Evolutionary conservation across 2,888 invertebrate species (phyloP).

Genomic region (Xylota sylvarum): DNA sequence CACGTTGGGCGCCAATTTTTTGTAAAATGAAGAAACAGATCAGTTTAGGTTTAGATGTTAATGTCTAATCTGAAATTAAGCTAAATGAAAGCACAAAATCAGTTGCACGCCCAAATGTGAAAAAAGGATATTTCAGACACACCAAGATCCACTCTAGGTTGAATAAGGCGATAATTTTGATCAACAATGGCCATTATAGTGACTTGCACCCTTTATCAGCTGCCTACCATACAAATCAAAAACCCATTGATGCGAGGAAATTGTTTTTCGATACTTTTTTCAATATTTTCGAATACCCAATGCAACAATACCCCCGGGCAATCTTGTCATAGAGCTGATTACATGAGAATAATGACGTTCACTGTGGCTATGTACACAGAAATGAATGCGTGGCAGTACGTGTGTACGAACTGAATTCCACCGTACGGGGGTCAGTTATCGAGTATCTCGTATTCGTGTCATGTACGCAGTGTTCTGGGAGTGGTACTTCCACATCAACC

Average conservation of each 20-base stretch:
- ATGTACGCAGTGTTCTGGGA: conserved; percentile 48
- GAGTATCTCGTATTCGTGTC: conserved; percentile 67
- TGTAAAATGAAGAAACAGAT: too few species aligned
- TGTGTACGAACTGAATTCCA: conserved; percentile 24
- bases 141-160: too few species aligned
- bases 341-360: conserved; percentile 68
- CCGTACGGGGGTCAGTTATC: conserved; percentile 72
- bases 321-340: conserved; percentile 72
- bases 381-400: conserved; percentile 54
- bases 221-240: conserved; percentile 23
- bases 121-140: too few species aligned
- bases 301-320: conserved; percentile 57
- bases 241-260: conserved; percentile 45
- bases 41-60: too few species aligned
- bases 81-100: too few species aligned
- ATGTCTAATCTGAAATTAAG: too few species aligned
- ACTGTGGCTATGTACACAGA: conserved; percentile 21
- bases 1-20: too few species aligned
- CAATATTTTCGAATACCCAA: conserved; percentile 54
- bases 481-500: background rate
- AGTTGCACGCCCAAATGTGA: too few species aligned
- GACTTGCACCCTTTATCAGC: background rate
- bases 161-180: too few species aligned
- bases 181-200: background rate
- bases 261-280: conserved; percentile 57